Conservation (phyloP, 2,797 vertebrate species). For the Amazona ochrocephala region DNA sequence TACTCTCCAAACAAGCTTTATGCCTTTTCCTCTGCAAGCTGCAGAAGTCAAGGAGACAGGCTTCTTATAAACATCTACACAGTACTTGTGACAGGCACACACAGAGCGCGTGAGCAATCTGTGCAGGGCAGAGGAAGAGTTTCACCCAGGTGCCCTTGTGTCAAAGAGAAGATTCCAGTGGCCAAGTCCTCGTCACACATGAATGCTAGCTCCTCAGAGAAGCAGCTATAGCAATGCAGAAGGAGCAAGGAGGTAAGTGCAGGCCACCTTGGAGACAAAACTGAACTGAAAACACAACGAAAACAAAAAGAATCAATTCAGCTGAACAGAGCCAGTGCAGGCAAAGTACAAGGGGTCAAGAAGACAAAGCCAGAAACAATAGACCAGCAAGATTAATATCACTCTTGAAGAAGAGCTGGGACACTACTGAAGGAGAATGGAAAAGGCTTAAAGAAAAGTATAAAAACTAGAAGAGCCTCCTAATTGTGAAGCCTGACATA, state of each 20-base stretch:
- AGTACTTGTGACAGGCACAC: background rate
- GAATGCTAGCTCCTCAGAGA: background rate
- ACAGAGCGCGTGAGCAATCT: background rate
- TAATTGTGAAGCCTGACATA: constrained; percentile 6
- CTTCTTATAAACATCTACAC: background rate
- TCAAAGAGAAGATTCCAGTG: background rate
- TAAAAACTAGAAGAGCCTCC: background rate
- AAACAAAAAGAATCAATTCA: constrained; percentile 55
- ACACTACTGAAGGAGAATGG: constrained; percentile 4
- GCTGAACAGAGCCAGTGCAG: constrained; percentile 26
- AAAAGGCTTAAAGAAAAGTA: background rate
- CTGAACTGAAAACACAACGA: constrained; percentile 26
- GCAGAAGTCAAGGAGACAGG: background rate
- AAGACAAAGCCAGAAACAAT: constrained; percentile 56
- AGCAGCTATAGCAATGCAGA: background rate
- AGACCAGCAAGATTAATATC: constrained; percentile 52
- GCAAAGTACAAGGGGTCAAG: constrained; percentile 69
- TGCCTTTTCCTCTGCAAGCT: background rate
- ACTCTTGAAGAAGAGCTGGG: background rate
- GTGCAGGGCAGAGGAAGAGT: background rate
- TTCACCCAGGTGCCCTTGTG: background rate
- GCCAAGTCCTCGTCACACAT: background rate
- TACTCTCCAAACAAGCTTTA: background rate
- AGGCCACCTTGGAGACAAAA: constrained; percentile 23
- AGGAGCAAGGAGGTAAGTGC: constrained; percentile 28